Base-by-base conservation (phyloP, 2,888 invertebrate species). In the Lasius fuliginosus region DNA sequence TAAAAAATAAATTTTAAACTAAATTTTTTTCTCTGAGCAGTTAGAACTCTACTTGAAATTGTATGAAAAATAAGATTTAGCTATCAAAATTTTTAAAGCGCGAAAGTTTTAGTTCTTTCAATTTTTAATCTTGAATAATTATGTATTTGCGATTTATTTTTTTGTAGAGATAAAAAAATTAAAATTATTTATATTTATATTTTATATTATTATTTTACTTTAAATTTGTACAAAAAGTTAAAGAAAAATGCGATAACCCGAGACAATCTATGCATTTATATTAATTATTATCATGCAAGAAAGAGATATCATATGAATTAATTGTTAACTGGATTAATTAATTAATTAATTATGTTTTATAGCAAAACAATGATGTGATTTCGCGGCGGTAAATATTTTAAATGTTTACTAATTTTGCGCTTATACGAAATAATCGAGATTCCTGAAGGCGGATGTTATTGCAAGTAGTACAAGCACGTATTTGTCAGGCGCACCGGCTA, bases 101-200 rank as follows among this genome's bases (percentile, higher is more conserved):
- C 30, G 18, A 46, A 56, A 58, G 1, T 33, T 36, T 53, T 8
- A 53, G 40, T 18, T 3, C 11, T 0, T 15, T 27, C 9, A 40
- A 56, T 5, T 56, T 40, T 73, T 4, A 73, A 73, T 40, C 11
- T 73, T 36, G 18, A 56, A 3, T 71, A 36, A 56, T 71, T 56
- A 15, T 11, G 1, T 33, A 36, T 73, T 27, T 4, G n/a, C 8
- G 18, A 36, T 40, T 73, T 1, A 71, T 23, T 3, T 27, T 18
- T 36, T 36, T 9, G 0, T 40, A 53, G 33, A 53, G 0, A 49
- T 6, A n/a, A 56, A 56, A 36, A 18, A 49, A 1, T 18, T 0
- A 15, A 58, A 18, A 40, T 73, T 73, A 60, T 30, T 60, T 12
- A 58, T 27, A 23, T 12, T 58, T 12, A 27, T 30, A 27, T 15